Percentiles rank a stretch among this genome's conserved stretches.
Conservation (phyloP, 2,113 vertebrate species). For the Malurus melanocephalus region DNA sequence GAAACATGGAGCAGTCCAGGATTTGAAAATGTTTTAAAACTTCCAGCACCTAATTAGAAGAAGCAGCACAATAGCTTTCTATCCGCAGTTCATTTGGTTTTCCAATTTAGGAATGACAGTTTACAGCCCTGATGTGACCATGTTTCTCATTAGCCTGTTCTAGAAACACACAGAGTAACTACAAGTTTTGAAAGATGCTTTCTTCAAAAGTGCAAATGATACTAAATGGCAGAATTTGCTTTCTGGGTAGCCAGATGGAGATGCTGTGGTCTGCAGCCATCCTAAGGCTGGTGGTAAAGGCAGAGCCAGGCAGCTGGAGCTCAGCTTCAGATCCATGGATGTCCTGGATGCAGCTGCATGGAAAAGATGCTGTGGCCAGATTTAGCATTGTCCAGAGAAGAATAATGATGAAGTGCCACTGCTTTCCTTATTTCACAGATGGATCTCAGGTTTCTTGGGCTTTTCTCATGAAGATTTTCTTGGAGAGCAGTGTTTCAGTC, state of each 20-base stretch:
- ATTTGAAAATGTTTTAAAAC: neutral
- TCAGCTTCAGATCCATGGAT: fast-evolving
- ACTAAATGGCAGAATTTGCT: neutral
- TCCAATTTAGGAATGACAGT: slow-evolving; percentile 34
- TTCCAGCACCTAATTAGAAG: neutral
- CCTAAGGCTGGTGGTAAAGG: neutral
- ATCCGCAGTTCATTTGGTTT: slow-evolving; percentile 19
- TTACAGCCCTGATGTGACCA: neutral
- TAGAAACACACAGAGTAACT: neutral
- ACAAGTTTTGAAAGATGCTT: neutral
- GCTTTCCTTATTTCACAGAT: neutral
- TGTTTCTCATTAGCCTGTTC: slow-evolving; percentile 15
- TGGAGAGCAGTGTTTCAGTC: neutral
- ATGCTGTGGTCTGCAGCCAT: neutral
- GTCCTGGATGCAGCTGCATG: fast-evolving
- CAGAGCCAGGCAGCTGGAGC: neutral
- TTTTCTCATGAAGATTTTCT: neutral
- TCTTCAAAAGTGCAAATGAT: neutral
- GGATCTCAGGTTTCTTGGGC: neutral
- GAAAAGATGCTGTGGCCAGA: neutral
- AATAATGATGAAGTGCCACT: fast-evolving
- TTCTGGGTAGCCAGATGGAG: neutral
- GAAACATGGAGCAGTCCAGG: neutral
- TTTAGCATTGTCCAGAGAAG: neutral
- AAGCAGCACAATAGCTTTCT: neutral